Base-by-base conservation (phyloP, 2,888 invertebrate species). In the Leptinotarsa peninsularis region DNA sequence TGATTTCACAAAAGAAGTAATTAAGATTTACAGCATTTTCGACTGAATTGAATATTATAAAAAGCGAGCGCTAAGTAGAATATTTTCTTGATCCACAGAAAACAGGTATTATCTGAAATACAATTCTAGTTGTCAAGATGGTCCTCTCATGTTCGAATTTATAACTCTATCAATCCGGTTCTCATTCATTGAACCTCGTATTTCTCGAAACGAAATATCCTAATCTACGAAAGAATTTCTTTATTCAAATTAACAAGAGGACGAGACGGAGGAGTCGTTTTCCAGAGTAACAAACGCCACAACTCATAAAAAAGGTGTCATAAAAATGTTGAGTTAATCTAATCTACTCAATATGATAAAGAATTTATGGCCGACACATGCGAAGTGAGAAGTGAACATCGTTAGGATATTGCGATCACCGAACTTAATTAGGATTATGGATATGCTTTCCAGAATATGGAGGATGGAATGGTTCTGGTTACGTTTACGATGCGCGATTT, bases 361-460 rank as follows among this genome's bases (percentile, higher is more conserved):
- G 58, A 70, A 70, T 70, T 70, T 70, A 70, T 70, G 58, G 58
- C 17, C 27, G 21, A 58, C 56, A 56, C 49, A 70, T 70, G 70
- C 18, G 69, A 69, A 69, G 69, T 69, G 69, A 69, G 69, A 56
- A 50, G 56, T 69, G 56, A 56, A 18, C 3, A 10, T 43, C 54
- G 56, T 54, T 68, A 23, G 67, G 49, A 68, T 68, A 52, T n/a
- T 52, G 50, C 52, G 68, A 68, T 23, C 50, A 52, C 68, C 27
- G 21, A 49, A 50, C 50, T 69, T 50, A 69, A 69, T 69, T 69
- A 69, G 56, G 54, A 33, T 69, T 50, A 67, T 50, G 49, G 67
- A 52, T 54, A 68, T 68, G 23, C 14, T 58, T 58, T 58, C 15
- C 58, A 58, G 58, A 21, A 58, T 54, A 54, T 54, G 54, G 54